These are phyloP conservation scores for Steinernema khuongi DNA, from an alignment of 1,140 invertebrate genomes.

Conservation along the genomic window DNA sequence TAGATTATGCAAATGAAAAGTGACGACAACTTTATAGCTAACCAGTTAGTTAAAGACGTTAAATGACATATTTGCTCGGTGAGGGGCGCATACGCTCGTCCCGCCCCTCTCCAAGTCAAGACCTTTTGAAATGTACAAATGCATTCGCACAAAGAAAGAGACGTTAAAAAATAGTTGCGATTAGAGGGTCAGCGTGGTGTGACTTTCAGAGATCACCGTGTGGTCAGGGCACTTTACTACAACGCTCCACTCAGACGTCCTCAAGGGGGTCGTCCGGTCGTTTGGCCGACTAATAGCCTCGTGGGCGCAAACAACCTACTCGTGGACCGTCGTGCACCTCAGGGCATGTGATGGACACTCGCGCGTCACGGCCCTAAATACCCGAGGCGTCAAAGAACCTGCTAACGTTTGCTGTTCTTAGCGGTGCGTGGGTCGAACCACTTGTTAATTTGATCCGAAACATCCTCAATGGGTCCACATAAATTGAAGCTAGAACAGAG, in stretches of 20 bases:
- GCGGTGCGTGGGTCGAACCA: not conserved
- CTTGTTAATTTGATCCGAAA: not conserved
- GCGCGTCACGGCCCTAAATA: not conserved
- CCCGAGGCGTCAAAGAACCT: not conserved
- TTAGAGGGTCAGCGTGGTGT: not conserved
- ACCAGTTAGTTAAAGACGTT: not conserved
- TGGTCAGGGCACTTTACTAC: not conserved
- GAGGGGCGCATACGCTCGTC: not conserved
- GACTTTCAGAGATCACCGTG: not conserved
- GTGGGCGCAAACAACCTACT: not conserved
- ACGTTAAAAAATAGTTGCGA: not conserved
- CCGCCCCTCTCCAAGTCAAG: not conserved
- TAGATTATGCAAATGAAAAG: not conserved
- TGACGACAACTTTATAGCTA: not conserved
- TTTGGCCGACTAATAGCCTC: not conserved
- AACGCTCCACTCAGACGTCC: not conserved
- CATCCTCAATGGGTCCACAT: no score
- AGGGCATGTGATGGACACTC: not conserved
- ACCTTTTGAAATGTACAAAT: not conserved
- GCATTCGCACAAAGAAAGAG: not conserved
- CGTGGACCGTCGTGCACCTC: not conserved
- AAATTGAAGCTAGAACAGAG: no score
- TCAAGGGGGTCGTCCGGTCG: not conserved
- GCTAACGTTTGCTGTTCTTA: not conserved
- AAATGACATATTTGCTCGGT: not conserved